Conservation (phyloP, 2,888 invertebrate species). For the Chloromyia formosa region DNA sequence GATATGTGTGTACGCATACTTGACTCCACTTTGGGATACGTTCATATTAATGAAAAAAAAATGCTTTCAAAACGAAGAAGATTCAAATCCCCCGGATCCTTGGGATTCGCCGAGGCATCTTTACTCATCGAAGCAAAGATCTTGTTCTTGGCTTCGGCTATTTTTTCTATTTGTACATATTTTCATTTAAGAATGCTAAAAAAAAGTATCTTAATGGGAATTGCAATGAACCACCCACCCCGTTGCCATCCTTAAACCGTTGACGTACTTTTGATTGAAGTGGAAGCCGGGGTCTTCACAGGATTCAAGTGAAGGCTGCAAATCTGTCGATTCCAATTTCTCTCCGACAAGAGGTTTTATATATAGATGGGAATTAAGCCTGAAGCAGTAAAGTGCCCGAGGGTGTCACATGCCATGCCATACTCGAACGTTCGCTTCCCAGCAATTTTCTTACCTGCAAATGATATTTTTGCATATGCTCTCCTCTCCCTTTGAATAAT, state of each 20-base stretch:
- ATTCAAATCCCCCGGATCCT: conserved; percentile 26
- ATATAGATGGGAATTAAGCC: no score
- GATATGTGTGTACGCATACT: conserved; percentile 46
- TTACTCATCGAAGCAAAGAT: conserved; percentile 29
- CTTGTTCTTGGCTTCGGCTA: not conserved
- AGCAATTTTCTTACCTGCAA: not conserved
- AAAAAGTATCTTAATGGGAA: conserved; percentile 1
- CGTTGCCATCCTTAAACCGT: no score
- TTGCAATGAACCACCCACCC: conserved; percentile 11
- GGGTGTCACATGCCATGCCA: no score
- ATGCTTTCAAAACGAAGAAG: not conserved
- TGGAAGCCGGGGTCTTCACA: not conserved
- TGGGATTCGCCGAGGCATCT: conserved; percentile 47
- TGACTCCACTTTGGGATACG: conserved; percentile 47
- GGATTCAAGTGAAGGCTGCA: not conserved
- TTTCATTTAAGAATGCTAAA: conserved; percentile 24
- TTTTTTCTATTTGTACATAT: not conserved
- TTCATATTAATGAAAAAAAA: not conserved
- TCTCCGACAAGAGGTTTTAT: not conserved
- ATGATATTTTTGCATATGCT: not conserved
- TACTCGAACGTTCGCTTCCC: not conserved
- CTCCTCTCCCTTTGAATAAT: no score
- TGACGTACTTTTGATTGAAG: not conserved
- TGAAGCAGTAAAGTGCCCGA: no score
- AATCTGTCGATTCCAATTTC: not conserved